These are phyloP conservation scores for Oreochromis aureus DNA, from an alignment of 2,113 vertebrate species.

Conservation along the genomic window DNA sequence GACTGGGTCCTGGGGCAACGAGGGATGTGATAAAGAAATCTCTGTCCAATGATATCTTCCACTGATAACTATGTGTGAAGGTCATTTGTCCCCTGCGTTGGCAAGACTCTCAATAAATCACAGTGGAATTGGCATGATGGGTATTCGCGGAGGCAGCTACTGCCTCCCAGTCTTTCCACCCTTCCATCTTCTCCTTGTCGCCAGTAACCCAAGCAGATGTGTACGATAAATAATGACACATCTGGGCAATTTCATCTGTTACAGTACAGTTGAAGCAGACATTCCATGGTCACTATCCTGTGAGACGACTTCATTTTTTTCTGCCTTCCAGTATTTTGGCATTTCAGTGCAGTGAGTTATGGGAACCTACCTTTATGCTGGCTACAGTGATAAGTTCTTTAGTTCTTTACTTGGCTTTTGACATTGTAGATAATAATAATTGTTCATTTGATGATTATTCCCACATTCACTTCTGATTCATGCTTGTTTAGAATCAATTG, in stretches of 20 bases:
- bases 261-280: conserved; percentile 36
- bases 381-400: background rate
- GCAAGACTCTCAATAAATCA: conserved; percentile 68
- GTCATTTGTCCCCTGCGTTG: conserved; percentile 63
- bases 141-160: conserved; percentile 58
- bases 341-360: background rate
- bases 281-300: background rate
- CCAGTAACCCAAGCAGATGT: conserved; percentile 47
- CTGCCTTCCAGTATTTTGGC: background rate
- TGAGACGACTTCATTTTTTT: conserved; percentile 9
- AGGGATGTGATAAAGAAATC: conserved; percentile 50
- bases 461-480: background rate
- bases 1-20: conserved; percentile 12
- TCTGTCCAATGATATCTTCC: conserved; percentile 64
- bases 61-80: conserved; percentile 70
- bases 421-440: background rate
- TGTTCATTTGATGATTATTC: background rate
- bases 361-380: background rate
- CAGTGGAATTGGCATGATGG: conserved; percentile 69
- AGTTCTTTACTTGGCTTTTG: background rate
- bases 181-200: conserved; percentile 27
- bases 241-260: conserved; percentile 62
- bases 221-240: conserved; percentile 67
- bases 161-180: conserved; percentile 36
- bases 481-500: background rate